Evolutionary conservation across 2,113 vertebrate genomes (phyloP).

Genomic region (Crotalus helleri): DNA sequence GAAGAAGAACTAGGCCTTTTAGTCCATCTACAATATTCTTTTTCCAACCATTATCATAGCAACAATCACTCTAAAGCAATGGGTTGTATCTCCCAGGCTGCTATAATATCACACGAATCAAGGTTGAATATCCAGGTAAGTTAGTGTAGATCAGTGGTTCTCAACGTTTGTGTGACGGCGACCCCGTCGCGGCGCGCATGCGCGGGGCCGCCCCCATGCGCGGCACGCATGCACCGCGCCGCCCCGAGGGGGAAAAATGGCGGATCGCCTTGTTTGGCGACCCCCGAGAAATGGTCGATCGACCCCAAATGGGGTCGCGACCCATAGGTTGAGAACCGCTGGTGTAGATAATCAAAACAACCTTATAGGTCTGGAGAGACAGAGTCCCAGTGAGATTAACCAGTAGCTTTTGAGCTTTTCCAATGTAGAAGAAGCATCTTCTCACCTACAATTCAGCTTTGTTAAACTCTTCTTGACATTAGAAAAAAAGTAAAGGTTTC

Average conservation of each 20-base stretch:
- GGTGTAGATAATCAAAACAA: background rate
- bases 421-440: background rate
- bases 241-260: no score
- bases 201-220: no score
- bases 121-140: background rate
- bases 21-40: background rate
- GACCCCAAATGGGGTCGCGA: no score
- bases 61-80: background rate
- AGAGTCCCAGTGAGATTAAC: background rate
- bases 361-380: background rate
- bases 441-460: background rate
- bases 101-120: background rate
- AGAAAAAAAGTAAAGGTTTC: background rate
- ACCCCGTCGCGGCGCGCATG: no score
- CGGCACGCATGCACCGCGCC: no score
- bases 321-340: no score
- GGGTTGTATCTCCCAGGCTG: background rate
- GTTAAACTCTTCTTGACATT: background rate
- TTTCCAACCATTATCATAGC: background rate
- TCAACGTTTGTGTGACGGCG: no score
- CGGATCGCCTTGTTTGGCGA: no score
- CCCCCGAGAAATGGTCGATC: no score
- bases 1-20: background rate
- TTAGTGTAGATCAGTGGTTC: background rate
- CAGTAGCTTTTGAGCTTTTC: background rate